Conservation (phyloP, 2,113 vertebrate species). For the Coryphaenoides rupestris region DNA sequence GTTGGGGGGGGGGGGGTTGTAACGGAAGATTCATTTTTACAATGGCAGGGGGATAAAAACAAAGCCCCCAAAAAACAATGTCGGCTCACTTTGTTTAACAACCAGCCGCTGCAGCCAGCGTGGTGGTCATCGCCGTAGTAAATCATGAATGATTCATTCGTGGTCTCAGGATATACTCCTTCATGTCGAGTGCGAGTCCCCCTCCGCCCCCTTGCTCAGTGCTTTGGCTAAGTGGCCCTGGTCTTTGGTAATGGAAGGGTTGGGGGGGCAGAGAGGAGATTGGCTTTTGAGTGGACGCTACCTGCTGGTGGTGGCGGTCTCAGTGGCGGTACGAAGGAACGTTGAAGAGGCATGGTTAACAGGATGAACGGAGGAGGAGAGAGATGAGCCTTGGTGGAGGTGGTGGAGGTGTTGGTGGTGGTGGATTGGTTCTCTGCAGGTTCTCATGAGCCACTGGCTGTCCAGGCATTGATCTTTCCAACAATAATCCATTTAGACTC, state of each 20-base stretch:
- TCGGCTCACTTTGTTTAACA: conserved; percentile 48
- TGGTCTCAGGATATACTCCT: conserved; percentile 25
- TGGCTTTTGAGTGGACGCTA: conserved; percentile 3
- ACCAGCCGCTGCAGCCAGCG: conserved; percentile 9
- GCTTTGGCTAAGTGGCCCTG: no score
- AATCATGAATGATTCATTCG: conserved; percentile 58
- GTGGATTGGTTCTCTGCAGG: conserved; percentile 62
- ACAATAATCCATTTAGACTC: conserved; percentile 73
- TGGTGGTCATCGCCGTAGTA: conserved; percentile 41
- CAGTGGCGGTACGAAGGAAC: no score
- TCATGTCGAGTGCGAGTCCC: no score
- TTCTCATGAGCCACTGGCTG: conserved; percentile 68
- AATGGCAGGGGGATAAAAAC: conserved; percentile 9
- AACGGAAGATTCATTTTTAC: conserved; percentile 36
- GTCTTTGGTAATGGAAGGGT: no score
- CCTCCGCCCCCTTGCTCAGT: no score
- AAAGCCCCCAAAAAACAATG: conserved; percentile 34
- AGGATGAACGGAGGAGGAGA: conserved; percentile 28
- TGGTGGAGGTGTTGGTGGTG: conserved; percentile 42
- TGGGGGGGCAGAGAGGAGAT: neutral
- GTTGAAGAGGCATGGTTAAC: conserved; percentile 6
- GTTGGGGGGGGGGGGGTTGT: no score
- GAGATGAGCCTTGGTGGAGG: neutral
- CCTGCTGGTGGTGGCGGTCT: neutral
- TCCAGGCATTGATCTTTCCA: conserved; percentile 66